phyloP scores from a whole-genome alignment of 1,140 invertebrate genomes.

The Cyphomyrmex costatus region DNA sequence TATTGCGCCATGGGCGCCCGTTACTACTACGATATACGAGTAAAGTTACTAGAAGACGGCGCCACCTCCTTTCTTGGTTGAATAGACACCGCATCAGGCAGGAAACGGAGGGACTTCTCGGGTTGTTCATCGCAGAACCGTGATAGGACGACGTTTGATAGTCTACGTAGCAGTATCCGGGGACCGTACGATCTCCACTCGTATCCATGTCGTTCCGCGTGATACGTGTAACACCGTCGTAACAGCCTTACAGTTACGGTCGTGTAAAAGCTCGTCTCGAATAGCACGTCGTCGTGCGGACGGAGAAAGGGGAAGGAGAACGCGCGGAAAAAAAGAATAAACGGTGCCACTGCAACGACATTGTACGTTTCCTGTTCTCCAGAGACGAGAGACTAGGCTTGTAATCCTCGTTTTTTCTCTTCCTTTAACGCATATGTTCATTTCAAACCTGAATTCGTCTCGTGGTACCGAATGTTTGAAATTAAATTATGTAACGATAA shows the following conservation, averaged over 20 bases:
- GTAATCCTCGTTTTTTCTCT: slow-evolving; percentile 45
- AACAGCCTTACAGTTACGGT: slow-evolving; percentile 65
- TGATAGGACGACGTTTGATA: slow-evolving; percentile 61
- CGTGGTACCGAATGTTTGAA: background rate
- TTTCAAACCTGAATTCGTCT: background rate
- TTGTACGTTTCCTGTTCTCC: background rate
- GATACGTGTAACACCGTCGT: slow-evolving; percentile 55
- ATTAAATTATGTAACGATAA: background rate
- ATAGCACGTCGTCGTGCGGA: slow-evolving; percentile 33
- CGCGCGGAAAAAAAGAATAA: slow-evolving; percentile 15
- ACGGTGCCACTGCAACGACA: slow-evolving; percentile 24
- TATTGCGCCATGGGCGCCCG: slow-evolving; percentile 24
- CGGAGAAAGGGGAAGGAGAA: too few species aligned
- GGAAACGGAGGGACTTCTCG: background rate
- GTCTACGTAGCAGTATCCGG: slow-evolving; percentile 39
- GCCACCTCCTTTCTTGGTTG: background rate
- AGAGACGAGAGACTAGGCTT: slow-evolving; percentile 9
- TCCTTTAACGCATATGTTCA: slow-evolving; percentile 19
- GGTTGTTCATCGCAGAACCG: slow-evolving; percentile 21
- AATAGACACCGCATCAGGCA: slow-evolving; percentile 3
- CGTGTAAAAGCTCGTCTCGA: slow-evolving; percentile 68
- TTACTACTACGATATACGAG: slow-evolving; percentile 54
- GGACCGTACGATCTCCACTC: slow-evolving; percentile 44
- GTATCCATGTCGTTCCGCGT: slow-evolving; percentile 39
- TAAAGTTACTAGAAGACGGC: slow-evolving; percentile 40